Conservation (phyloP, 1,140 invertebrate genomes). For the Aphaenogaster floridana region DNA sequence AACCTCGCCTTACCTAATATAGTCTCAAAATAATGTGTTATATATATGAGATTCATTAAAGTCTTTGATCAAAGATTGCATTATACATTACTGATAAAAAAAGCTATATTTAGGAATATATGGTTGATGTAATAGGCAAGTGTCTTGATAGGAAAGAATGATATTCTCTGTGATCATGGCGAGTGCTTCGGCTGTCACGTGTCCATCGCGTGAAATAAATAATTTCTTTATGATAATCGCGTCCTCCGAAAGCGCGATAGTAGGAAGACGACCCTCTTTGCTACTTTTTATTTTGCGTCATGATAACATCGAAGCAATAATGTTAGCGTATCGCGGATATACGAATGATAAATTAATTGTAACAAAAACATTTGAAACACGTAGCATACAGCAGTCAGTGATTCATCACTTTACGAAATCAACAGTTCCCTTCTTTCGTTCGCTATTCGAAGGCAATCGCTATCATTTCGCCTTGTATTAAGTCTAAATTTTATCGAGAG, state of each 20-base stretch:
- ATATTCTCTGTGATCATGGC: neutral
- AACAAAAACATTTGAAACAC: neutral
- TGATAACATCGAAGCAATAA: neutral
- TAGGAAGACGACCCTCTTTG: neutral
- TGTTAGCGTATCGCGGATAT: neutral
- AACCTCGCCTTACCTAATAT: neutral
- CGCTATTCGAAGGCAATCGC: neutral
- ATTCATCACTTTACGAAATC: neutral
- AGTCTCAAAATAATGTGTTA: neutral
- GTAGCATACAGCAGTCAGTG: neutral
- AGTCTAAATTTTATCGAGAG: constrained; percentile 44
- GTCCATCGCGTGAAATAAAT: constrained; percentile 22
- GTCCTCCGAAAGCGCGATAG: constrained; percentile 7
- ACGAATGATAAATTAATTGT: neutral
- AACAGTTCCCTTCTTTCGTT: neutral
- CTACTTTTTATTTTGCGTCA: constrained; percentile 3
- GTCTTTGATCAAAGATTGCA: neutral
- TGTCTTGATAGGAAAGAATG: neutral
- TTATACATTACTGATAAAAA: neutral
- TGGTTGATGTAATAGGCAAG: neutral
- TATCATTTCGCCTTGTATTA: neutral
- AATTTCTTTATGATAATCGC: constrained; percentile 20
- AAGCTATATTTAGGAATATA: neutral
- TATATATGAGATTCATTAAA: neutral
- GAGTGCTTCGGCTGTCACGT: constrained; percentile 22